Evolutionary conservation across 2,888 invertebrate species (phyloP), one percentile per base, ranked within the genome.

Genomic region (Choreutis nemorana): DNA sequence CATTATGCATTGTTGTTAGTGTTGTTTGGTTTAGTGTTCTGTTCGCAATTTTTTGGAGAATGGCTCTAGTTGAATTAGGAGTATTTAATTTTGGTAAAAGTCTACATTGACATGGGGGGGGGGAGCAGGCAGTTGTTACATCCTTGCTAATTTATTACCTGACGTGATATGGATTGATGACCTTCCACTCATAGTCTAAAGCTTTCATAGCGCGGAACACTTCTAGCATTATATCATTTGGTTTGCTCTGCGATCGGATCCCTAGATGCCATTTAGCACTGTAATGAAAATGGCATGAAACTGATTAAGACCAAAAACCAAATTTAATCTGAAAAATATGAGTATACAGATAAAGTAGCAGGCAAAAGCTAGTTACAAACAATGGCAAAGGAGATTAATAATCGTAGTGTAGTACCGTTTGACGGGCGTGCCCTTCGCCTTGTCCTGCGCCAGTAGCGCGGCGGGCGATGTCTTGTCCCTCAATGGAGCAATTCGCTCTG

Each of bases 201-300:
- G 94, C 91, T 67, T 97, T 97, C 99, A 99, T 99, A 1, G 99
- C 99, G 40, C 97, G 85, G 70, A 96, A 99, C 1, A 99, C 99
- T 73, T 99, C 99, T 66, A 96, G 90, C 99, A 99, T 99, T 30
- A 99, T 99, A 66, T 99, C 99, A 59, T 95, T 94, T 0, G 99
- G 99, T 62, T 97, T 96, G 61, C 97, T 97, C 64, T 99, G 99
- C 3, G 98, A 99, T 31, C 99, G 83, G 49, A 99, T 99, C 31
- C 97, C 98, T 45, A 99, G 79, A 81, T 99, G 98, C 98, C 98
- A 99, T 57, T 98, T 98, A 4, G 98, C 97, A 37, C 96, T 80
- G 56, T 2, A 50, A 44, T 20, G 31, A 18, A 9, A 29, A 25
- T 6, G 18, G 8, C 18, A 18, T 18, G 8, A 6, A 18, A 18